Conservation (phyloP, 2,888 invertebrate species). For the Autographa pulchrina region DNA sequence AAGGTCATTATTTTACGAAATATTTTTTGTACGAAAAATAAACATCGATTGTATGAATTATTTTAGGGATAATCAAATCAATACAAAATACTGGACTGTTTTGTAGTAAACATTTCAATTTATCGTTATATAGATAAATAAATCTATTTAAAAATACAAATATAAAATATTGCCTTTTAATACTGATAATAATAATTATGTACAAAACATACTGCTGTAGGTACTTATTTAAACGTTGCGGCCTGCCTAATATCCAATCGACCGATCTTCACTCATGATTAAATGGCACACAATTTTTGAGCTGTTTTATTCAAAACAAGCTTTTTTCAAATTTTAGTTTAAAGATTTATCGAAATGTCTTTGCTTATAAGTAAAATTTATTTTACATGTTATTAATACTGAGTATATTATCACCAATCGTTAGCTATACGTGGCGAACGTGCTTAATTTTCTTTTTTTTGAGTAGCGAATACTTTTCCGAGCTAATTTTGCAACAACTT, state of each 20-base stretch:
- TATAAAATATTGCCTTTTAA: conserved; percentile 49
- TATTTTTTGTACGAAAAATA: background rate
- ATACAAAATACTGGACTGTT: background rate
- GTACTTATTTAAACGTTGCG: conserved; percentile 18
- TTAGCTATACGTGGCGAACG: conserved; percentile 58
- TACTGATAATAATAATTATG: conserved; percentile 48
- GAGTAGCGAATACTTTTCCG: conserved; percentile 65
- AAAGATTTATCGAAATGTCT: conserved; percentile 37
- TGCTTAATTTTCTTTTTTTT: conserved; percentile 60
- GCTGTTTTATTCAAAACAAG: conserved; percentile 51
- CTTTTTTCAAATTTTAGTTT: conserved; percentile 41
- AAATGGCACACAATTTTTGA: conserved; percentile 59
- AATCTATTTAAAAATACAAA: conserved; percentile 14
- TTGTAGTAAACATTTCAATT: background rate
- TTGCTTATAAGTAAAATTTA: conserved; percentile 64
- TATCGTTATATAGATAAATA: conserved; percentile 7
- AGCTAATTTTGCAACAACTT: conserved; percentile 65
- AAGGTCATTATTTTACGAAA: background rate
- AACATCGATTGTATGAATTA: background rate
- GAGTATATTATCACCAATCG: conserved; percentile 72
- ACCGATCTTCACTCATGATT: conserved; percentile 22
- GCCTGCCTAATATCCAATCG: conserved; percentile 28
- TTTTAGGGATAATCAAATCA: background rate
- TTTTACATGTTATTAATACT: conserved; percentile 78
- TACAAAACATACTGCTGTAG: conserved; percentile 41